Evolutionary conservation across 2,113 vertebrate species (phyloP).

Genomic region (Neolamprologus falcicula): DNA sequence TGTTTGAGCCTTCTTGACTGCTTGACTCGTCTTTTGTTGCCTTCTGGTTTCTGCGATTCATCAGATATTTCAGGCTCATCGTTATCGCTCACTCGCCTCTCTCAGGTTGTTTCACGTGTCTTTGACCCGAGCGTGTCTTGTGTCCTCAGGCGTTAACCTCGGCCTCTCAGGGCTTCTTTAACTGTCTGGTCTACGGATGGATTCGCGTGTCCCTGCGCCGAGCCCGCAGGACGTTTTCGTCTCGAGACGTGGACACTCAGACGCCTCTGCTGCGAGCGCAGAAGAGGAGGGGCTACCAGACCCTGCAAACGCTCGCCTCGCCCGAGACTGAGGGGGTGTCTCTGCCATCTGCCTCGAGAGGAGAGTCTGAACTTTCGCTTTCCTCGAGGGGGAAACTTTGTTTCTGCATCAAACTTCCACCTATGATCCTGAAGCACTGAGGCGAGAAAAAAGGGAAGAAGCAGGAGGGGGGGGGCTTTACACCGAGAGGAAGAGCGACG

Average conservation of each 20-base stretch:
- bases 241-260: constrained; percentile 79
- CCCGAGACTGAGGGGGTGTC: not conserved
- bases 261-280: constrained; percentile 85
- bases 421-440: not conserved
- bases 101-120: not conserved
- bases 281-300: constrained; percentile 75
- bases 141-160: constrained; percentile 79
- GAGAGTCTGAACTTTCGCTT: not conserved
- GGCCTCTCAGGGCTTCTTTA: constrained; percentile 86
- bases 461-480: not conserved
- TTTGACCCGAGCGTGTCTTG: not conserved
- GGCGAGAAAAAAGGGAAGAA: constrained; percentile 20
- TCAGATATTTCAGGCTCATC: fast-evolving
- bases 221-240: constrained; percentile 50
- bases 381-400: not conserved
- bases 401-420: not conserved
- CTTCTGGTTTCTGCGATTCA: not conserved
- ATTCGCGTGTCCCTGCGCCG: constrained; percentile 70
- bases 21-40: fast-evolving
- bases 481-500: not conserved
- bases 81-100: not conserved
- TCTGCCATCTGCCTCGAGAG: not conserved
- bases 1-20: fast-evolving
- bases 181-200: constrained; percentile 84
- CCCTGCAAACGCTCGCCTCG: constrained; percentile 6